phyloP scores from a whole-genome alignment of 2,888 invertebrate species.

The Synanthedon myopaeformis region DNA sequence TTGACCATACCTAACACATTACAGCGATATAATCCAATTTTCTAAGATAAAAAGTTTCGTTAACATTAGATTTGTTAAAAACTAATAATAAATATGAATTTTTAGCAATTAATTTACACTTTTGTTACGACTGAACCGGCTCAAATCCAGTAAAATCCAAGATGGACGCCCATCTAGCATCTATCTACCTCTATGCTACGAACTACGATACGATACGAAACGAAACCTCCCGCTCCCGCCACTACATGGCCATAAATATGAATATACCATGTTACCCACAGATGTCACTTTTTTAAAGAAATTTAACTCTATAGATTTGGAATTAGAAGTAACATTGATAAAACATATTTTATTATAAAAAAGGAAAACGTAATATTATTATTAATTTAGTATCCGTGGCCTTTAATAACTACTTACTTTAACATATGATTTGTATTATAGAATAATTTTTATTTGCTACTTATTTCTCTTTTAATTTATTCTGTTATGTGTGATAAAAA shows the following conservation, averaged over 20 bases:
- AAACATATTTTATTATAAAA: neutral
- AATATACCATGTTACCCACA: too few species aligned
- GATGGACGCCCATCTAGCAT: slow-evolving; percentile 80
- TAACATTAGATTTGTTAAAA: slow-evolving; percentile 62
- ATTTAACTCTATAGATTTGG: too few species aligned
- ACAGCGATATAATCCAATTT: slow-evolving; percentile 73
- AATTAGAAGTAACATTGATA: neutral
- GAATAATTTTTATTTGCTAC: too few species aligned
- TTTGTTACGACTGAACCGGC: slow-evolving; percentile 76
- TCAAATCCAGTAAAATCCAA: slow-evolving; percentile 81
- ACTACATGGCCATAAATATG: slow-evolving; percentile 1
- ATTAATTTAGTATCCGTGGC: neutral
- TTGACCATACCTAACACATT: slow-evolving; percentile 79
- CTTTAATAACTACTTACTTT: too few species aligned
- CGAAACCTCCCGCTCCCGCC: slow-evolving; percentile 26
- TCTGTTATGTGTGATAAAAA: too few species aligned
- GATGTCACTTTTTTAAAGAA: too few species aligned
- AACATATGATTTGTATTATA: too few species aligned
- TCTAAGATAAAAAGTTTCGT: slow-evolving; percentile 54
- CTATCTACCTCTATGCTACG: slow-evolving; percentile 27
- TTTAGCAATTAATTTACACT: slow-evolving; percentile 61
- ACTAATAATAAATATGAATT: slow-evolving; percentile 55
- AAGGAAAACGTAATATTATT: neutral
- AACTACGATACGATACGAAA: too few species aligned
- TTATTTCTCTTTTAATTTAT: too few species aligned